Base-by-base conservation (phyloP, 2,113 vertebrate genomes). In the Cryptomyrus ogoouensis region DNA sequence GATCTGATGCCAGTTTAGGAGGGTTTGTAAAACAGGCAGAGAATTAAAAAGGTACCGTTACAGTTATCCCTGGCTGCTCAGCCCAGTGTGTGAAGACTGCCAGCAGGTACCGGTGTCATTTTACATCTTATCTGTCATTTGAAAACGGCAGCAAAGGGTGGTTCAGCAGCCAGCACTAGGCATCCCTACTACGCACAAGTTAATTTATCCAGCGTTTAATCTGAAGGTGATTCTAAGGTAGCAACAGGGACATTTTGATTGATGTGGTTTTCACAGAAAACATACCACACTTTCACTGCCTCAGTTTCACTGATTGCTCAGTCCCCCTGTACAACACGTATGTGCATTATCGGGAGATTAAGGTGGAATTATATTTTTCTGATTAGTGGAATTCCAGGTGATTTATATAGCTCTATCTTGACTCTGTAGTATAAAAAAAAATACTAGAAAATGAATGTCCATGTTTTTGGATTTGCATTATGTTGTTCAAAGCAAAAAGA, bases 241-340 rank as follows among this genome's bases (percentile, higher is more conserved):
- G 50, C 47, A 87, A 35, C 27, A 10, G n/a, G 47, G 47, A n/a
- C 85, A 87, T 53, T 27, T 87, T 53, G 47, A 87, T 53, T 84
- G 92, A 89, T 92, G 90, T 56, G 74, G 85, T 70, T 42, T 92
- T 91, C 89, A 90, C 91, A 92, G 90, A 91, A 91, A 90, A 92
- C 74, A 80, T 19, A 80, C 19, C 19, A n/a, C 5, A 84, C 83
- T 84, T 84, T 7, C 13, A 42, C 35, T 84, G 39, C 83, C 44
- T 50, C 24, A 0, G 31, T 52, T 49, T 87, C 12, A 4, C 49
- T 15, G 47, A 87, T 52, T 87, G 31, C 85, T 15, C 19, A 87
- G 21, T 9, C 85, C 47, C 83, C 47, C 17, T 19, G 12, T 87
- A 87, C 2, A 13, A 21, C 27, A 53, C 27, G 7, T 39, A 52